A percentile compares a stretch with the other conserved stretches of the same genome.
Evolutionary conservation across 2,797 vertebrate genomes (phyloP).

Genomic region (Natrix natrix): DNA sequence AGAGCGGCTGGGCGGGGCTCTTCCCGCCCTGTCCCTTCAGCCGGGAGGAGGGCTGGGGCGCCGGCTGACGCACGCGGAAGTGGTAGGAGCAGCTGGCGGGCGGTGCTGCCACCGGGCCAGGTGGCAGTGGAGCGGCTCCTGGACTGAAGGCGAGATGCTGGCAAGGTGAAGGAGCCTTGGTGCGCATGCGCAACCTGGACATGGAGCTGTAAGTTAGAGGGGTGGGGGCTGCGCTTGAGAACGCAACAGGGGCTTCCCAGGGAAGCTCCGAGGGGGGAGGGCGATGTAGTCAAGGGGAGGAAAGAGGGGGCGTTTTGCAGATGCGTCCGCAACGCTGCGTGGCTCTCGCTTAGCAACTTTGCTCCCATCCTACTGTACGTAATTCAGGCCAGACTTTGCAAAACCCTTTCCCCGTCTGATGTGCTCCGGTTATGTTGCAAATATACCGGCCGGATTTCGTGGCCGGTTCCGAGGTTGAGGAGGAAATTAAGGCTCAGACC

Average conservation of each 20-base stretch:
- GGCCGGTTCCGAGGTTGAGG: background rate
- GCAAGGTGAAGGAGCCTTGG: background rate
- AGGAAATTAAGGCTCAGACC: background rate
- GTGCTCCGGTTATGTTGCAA: background rate
- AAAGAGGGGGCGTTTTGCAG: background rate
- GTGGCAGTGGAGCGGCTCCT: background rate
- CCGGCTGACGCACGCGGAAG: conserved; percentile 48
- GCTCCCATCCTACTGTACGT: too few species aligned
- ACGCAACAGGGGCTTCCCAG: background rate
- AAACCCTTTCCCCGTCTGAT: background rate
- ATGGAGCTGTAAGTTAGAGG: conserved; percentile 56
- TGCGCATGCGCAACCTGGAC: conserved; percentile 40
- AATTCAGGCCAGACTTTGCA: background rate
- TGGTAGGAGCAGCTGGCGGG: background rate
- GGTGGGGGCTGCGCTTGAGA: background rate
- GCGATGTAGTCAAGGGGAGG: background rate
- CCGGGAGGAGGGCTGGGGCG: background rate
- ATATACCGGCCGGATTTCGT: background rate
- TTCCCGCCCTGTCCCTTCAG: background rate
- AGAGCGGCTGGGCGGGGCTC: background rate
- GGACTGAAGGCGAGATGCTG: background rate
- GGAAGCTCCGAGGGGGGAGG: background rate
- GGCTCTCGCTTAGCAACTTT: background rate
- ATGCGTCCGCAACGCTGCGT: background rate
- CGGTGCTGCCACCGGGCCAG: conserved; percentile 15